These are phyloP conservation scores for Eptesicus fuscus DNA, from an alignment of 2,113 vertebrate species.

Conservation along the genomic window DNA sequence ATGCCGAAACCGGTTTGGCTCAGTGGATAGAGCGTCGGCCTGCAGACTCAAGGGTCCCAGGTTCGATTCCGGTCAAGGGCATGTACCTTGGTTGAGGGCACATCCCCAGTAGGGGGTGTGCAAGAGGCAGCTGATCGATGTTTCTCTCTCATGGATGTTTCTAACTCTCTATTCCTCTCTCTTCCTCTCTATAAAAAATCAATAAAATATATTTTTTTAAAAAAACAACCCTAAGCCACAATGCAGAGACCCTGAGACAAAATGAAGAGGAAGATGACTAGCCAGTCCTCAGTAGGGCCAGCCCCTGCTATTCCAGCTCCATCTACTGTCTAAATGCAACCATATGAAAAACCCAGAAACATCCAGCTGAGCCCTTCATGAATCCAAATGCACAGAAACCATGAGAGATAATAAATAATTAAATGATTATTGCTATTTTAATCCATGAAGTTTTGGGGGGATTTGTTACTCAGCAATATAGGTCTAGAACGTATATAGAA, in stretches of 20 bases:
- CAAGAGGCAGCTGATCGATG: no score
- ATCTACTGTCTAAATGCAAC: not conserved
- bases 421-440: not conserved
- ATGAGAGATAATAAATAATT: not conserved
- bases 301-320: not conserved
- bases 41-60: no score
- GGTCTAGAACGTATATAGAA: not conserved
- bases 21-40: no score
- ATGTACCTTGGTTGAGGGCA: no score
- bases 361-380: not conserved
- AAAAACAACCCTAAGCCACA: not conserved
- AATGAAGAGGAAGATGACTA: not conserved
- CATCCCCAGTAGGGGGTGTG: no score
- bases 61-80: no score
- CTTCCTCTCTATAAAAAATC: no score
- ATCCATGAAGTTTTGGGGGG: not conserved
- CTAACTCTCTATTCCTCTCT: no score
- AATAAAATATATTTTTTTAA: no score
- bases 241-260: not conserved
- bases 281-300: not conserved
- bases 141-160: no score
- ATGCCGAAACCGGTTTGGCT: no score
- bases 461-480: constrained; percentile 26
- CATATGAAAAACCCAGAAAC: not conserved
- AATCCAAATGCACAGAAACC: constrained; percentile 18